Base-by-base conservation (phyloP, 2,888 invertebrate genomes). In the Entomobrya proxima region DNA sequence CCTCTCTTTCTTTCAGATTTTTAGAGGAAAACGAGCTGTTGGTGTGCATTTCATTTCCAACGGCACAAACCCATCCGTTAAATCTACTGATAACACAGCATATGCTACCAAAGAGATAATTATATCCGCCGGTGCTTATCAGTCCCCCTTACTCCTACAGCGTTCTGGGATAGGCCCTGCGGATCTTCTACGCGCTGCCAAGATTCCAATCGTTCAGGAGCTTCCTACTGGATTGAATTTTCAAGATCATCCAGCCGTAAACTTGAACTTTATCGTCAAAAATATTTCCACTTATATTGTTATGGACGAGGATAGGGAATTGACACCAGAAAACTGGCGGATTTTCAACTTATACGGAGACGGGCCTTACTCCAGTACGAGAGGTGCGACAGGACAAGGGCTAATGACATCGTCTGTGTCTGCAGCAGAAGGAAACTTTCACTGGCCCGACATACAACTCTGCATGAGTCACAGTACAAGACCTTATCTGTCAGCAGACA, bases 401-500 rank as follows among this genome's bases (percentile, higher is more conserved):
- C 79, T 87, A 30, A 18, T 78, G 2, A 79, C 82, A 5, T 83
- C 87, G 27, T 37, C 76, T 4, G 52, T 74, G 0, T 77, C 86
- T 1, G 50, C n/a, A 9, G 13, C 50, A 3, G 82, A 78, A 24
- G 80, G 85, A 15, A 32, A 64, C 2, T 32, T 32, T 0, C 32
- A 86, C 9, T 88, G 88, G 88, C 69, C 87, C 2, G 88, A 88
- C 27, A 83, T 87, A 7, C 88, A 87, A 11, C 4, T 78, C 7
- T n/a, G 21, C 13, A 35, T n/a, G 50, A 13, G 30, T 2, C 35
- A 47, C 24, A 50, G 35, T 32, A 64, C 50, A 24, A n/a, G 21
- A 24, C 52, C 67, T 15, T 67, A 52, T 52, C 35, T 69, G 5
- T 27, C 61, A 1, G 55, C 24, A 1, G 9, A 75, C 13, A 32